A percentile compares a stretch with the other conserved stretches of the same genome.
These are phyloP conservation scores for Eledone cirrhosa DNA, from an alignment of 2,888 invertebrate species.

Conservation along the genomic window DNA sequence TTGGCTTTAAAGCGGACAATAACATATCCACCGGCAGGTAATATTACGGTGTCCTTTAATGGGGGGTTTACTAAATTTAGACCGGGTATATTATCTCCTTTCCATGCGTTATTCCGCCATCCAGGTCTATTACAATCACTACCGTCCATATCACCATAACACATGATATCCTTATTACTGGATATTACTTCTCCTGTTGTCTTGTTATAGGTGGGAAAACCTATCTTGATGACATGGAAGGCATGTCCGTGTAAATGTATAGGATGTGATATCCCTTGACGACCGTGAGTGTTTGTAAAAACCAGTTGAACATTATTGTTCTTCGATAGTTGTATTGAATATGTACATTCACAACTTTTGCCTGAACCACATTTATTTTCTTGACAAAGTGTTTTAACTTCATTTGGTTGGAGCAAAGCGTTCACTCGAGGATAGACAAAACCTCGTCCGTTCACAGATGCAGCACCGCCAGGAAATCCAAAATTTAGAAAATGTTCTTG, in stretches of 20 bases:
- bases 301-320: slow-evolving; percentile 54
- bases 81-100: slow-evolving; percentile 46
- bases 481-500: slow-evolving; percentile 56
- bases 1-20: slow-evolving; percentile 57
- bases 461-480: slow-evolving; percentile 51
- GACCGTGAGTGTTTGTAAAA: slow-evolving; percentile 50
- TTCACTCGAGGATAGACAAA: slow-evolving; percentile 44
- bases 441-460: slow-evolving; percentile 47
- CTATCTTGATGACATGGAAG: slow-evolving; percentile 59
- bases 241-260: slow-evolving; percentile 61
- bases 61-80: slow-evolving; percentile 49
- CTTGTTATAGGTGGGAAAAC: slow-evolving; percentile 40
- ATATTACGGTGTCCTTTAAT: slow-evolving; percentile 59
- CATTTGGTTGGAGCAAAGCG: slow-evolving; percentile 46
- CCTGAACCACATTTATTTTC: slow-evolving; percentile 40
- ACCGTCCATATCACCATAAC: slow-evolving; percentile 37
- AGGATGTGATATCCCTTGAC: slow-evolving; percentile 55
- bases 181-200: slow-evolving; percentile 38
- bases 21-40: slow-evolving; percentile 60
- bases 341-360: slow-evolving; percentile 49
- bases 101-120: slow-evolving; percentile 52
- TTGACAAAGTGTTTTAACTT: slow-evolving; percentile 44
- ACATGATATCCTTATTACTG: slow-evolving; percentile 46
- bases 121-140: slow-evolving; percentile 53
- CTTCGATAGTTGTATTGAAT: slow-evolving; percentile 42